Evolutionary conservation across 2,113 vertebrate genomes (phyloP), one percentile per base, ranked within the genome.

Genomic region (Cyprinodon tularosa): DNA sequence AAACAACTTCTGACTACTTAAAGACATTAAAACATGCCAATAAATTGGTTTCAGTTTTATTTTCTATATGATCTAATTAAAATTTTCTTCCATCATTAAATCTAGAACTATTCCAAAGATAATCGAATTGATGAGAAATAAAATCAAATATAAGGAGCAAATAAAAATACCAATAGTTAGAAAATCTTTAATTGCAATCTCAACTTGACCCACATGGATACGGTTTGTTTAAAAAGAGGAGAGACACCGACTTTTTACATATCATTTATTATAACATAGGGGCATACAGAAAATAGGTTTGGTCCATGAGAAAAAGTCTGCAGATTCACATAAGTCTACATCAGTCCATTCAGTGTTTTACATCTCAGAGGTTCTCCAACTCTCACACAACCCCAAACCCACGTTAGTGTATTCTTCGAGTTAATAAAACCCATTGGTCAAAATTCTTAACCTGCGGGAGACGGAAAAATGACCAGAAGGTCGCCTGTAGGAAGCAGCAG

Each of bases 261-360:
- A 73, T 84, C 85, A 91, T 95, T 95, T 95, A 95, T 93, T 94
- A 93, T 93, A 94, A 93, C 90, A 90, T 91, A 92, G 83, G 82
- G 92, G 94, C 91, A 93, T 92, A 93, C 89, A 94, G 90, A 93
- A 94, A 93, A 94, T 91, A 94, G 83, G 85, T 94, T 95, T 94
- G 94, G 94, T 95, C 94, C 94, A 92, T 90, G 86, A 93, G 93
- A 92, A 57, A 74, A 91, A 88, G 71, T 88, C 79, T 90, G 73
- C 86, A 90, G 86, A 88, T 90, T 88, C 68, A 89, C 86, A 86
- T 80, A 86, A 62, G 70, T 82, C 81, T 78, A 84, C 67, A 29
- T 29, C 29, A 88, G 64, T 22, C 50, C 66, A 66, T 61, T 74
- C 79, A 90, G 70, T 83, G 83, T 86, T 71, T 0, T 50, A 76